phyloP scores from a whole-genome alignment of 2,888 invertebrate genomes.

The Dasysyrphus albostriatus region DNA sequence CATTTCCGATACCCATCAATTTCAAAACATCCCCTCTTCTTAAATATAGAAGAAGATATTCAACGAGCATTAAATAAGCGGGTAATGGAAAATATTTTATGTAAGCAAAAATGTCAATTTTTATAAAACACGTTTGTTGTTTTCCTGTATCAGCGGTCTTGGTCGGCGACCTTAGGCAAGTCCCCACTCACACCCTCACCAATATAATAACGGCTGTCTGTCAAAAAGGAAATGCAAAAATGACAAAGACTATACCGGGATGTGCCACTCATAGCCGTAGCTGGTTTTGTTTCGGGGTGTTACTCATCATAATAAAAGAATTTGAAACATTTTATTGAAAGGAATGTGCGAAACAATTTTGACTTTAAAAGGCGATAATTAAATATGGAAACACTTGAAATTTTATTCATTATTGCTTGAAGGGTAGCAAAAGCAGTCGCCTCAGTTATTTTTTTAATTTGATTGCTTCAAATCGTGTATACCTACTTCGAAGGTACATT shows the following conservation, averaged over 20 bases:
- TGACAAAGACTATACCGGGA: neutral
- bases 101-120: slow-evolving; percentile 35
- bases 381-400: too few species aligned
- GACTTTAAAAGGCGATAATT: too few species aligned
- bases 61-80: slow-evolving; percentile 36
- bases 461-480: too few species aligned
- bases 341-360: too few species aligned
- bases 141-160: neutral
- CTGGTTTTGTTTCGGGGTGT: neutral
- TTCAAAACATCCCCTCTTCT: slow-evolving; percentile 14
- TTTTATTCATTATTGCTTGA: too few species aligned
- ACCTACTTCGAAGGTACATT: too few species aligned
- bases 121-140: slow-evolving; percentile 20
- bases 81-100: slow-evolving; percentile 34
- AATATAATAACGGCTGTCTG: slow-evolving; percentile 30
- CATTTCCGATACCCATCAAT: slow-evolving; percentile 60
- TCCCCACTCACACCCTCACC: neutral
- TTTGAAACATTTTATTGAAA: too few species aligned
- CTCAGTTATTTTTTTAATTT: too few species aligned
- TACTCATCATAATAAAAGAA: too few species aligned
- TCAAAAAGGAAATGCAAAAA: slow-evolving; percentile 2
- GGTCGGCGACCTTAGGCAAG: slow-evolving; percentile 22
- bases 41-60: slow-evolving; percentile 7
- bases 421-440: too few species aligned
- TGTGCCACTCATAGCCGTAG: neutral